A percentile compares a stretch with the other conserved stretches of the same genome.
Conservation (phyloP, 2,888 invertebrate genomes). For the Nezara viridula region DNA sequence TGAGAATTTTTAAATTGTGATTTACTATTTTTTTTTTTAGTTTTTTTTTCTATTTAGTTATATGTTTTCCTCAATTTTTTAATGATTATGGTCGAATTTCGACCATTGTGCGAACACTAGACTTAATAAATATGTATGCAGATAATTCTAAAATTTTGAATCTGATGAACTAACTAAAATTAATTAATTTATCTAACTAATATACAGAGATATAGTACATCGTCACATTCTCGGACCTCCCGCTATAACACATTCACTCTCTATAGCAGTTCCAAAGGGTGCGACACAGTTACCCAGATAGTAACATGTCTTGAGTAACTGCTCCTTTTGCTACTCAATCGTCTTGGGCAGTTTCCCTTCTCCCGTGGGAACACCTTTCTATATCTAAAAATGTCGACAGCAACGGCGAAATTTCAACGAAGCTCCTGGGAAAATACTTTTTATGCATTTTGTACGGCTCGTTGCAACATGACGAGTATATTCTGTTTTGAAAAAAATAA, state of each 20-base stretch:
- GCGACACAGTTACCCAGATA: conserved; percentile 5
- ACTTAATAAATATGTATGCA: too few relatives aligned
- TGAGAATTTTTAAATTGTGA: too few relatives aligned
- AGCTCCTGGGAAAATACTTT: background rate
- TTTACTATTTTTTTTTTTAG: too few relatives aligned
- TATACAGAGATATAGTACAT: too few relatives aligned
- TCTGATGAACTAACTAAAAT: too few relatives aligned
- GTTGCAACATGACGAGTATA: background rate
- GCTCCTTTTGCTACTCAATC: background rate
- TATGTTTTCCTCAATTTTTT: too few relatives aligned
- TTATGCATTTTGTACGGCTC: background rate
- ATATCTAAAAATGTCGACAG: background rate
- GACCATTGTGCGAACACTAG: too few relatives aligned
- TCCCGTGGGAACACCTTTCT: conserved; percentile 6
- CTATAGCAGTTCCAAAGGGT: background rate
- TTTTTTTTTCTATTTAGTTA: too few relatives aligned
- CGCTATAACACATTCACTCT: background rate
- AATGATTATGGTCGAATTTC: too few relatives aligned
- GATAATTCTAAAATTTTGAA: too few relatives aligned
- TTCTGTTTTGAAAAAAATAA: background rate
- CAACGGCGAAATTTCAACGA: background rate
- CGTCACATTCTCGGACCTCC: too few relatives aligned
- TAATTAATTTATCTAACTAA: too few relatives aligned
- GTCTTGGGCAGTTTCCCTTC: background rate
- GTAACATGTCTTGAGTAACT: background rate